Evolutionary conservation across 1,140 invertebrate genomes (phyloP).

Genomic region (Drosophila melanogaster): Release_6_plus_ISO1_MT NT_033777.3:5928501-5929000

Average conservation of each 20-base stretch:
- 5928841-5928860: too few species aligned
- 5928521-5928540: constrained; percentile 17
- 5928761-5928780: neutral
- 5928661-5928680: constrained; percentile 32
- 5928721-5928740: constrained; percentile 16
- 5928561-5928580: constrained; percentile 57
- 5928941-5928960: constrained; percentile 67
- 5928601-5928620: constrained; percentile 81
- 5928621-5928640: constrained; percentile 83
- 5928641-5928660: constrained; percentile 83
- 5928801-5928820: neutral
- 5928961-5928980: constrained; percentile 68
- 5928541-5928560: constrained; percentile 50
- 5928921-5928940: constrained; percentile 31
- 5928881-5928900: neutral
- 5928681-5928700: constrained; percentile 22
- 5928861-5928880: too few species aligned
- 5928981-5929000: constrained; percentile 15
- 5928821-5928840: neutral
- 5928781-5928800: too few species aligned
- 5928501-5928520: constrained; percentile 15
- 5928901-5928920: constrained; percentile 4
- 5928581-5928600: constrained; percentile 38
- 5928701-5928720: constrained; percentile 44
- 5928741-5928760: constrained; percentile 54